A percentile compares a stretch with the other conserved stretches of the same genome.
Evolutionary conservation across 2,888 invertebrate genomes (phyloP).

Genomic region (Tenthredo notha): DNA sequence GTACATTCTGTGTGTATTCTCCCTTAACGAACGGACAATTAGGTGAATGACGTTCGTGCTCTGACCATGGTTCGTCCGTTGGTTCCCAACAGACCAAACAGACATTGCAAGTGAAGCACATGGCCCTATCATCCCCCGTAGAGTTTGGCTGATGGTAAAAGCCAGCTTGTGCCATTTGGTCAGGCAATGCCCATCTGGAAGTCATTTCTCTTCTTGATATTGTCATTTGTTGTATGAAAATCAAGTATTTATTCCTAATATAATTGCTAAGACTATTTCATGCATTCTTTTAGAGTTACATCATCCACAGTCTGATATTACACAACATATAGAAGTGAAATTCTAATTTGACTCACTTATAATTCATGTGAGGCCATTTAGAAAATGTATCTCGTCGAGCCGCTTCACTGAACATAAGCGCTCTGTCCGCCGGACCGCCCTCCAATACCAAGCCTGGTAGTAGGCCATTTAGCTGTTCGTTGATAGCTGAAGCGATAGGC

Average conservation of each 20-base stretch:
- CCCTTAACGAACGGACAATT: slow-evolving; percentile 96
- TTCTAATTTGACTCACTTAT: slow-evolving; percentile 84
- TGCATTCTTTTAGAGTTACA: not conserved
- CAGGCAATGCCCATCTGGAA: slow-evolving; percentile 94
- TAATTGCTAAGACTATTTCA: not conserved
- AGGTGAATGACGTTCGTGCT: slow-evolving; percentile 96
- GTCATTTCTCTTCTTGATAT: slow-evolving; percentile 35
- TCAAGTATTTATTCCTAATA: slow-evolving; percentile 34
- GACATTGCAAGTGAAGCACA: slow-evolving; percentile 97
- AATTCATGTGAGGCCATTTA: slow-evolving; percentile 98
- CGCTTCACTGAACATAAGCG: slow-evolving; percentile 94
- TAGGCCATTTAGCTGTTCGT: slow-evolving; percentile 91
- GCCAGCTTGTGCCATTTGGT: slow-evolving; percentile 98
- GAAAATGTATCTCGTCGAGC: slow-evolving; percentile 94
- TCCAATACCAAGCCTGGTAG: slow-evolving; percentile 80
- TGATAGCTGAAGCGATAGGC: slow-evolving; percentile 93
- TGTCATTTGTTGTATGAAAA: slow-evolving; percentile 24
- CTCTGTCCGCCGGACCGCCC: slow-evolving; percentile 79
- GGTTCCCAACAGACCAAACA: slow-evolving; percentile 98
- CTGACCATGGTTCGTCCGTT: slow-evolving; percentile 98
- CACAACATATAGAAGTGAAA: slow-evolving; percentile 26
- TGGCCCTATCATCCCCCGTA: slow-evolving; percentile 94
- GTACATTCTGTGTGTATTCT: slow-evolving; percentile 97
- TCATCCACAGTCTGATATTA: slow-evolving; percentile 16
- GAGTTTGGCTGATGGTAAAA: slow-evolving; percentile 97